Conservation (phyloP, 2,888 invertebrate genomes). For the Incurvaria masculella region DNA sequence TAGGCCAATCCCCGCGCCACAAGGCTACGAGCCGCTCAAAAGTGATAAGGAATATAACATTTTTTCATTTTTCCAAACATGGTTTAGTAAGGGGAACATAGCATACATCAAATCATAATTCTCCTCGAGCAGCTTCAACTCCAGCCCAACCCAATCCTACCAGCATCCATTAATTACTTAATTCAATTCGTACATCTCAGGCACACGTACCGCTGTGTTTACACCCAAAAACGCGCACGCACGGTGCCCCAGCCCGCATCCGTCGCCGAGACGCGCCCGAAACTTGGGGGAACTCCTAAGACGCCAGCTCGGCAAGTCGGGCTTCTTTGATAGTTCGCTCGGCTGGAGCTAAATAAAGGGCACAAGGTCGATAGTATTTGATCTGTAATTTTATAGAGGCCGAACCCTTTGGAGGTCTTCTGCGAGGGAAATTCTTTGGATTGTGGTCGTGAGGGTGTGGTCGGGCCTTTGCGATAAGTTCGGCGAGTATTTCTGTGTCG, state of each 20-base stretch:
- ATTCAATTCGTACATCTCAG: slow-evolving; percentile 54
- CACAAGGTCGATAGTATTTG: slow-evolving; percentile 52
- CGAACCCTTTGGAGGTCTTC: neutral
- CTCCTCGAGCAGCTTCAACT: no score
- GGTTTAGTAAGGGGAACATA: no score
- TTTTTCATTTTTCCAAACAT: no score
- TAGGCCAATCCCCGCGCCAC: no score
- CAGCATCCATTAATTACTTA: slow-evolving; percentile 51
- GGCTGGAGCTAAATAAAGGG: slow-evolving; percentile 49
- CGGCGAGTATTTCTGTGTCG: neutral
- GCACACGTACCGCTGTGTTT: slow-evolving; percentile 39
- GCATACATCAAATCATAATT: no score
- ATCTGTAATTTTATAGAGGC: slow-evolving; percentile 55
- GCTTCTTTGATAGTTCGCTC: slow-evolving; percentile 56
- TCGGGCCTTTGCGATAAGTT: neutral
- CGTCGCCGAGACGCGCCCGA: slow-evolving; percentile 43
- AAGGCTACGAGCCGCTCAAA: no score
- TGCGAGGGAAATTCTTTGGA: neutral
- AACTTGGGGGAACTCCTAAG: slow-evolving; percentile 47
- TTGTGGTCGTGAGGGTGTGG: neutral
- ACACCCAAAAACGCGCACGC: slow-evolving; percentile 49
- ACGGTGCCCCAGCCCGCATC: slow-evolving; percentile 38
- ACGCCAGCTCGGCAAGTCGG: slow-evolving; percentile 51
- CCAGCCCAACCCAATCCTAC: no score
- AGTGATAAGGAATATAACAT: no score